phyloP scores from a whole-genome alignment of 1,140 invertebrate species.

The Drosophila erecta region DNA sequence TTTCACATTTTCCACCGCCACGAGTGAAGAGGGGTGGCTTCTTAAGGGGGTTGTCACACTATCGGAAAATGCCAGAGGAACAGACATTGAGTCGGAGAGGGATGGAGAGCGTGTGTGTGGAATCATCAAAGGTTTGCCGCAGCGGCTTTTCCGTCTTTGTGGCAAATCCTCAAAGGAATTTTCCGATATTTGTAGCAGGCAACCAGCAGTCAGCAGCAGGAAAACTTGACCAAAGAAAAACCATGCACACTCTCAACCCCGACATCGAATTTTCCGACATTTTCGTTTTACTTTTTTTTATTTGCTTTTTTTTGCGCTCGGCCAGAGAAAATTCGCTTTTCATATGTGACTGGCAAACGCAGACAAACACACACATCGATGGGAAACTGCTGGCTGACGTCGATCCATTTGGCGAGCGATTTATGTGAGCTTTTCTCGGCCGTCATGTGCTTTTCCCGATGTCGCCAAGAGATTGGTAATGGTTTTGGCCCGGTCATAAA shows the following conservation, averaged over 20 bases:
- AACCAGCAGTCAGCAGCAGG: conserved; percentile 64
- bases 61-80: conserved; percentile 60
- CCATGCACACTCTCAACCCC: conserved; percentile 55
- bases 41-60: conserved; percentile 72
- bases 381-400: conserved; percentile 69
- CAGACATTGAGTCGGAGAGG: conserved; percentile 15
- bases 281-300: conserved; percentile 47
- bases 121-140: conserved; percentile 83
- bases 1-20: conserved; percentile 72
- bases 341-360: conserved; percentile 57
- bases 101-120: conserved; percentile 52
- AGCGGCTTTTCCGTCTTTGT: conserved; percentile 79
- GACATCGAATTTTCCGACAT: conserved; percentile 73
- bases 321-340: conserved; percentile 79
- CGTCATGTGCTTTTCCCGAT: conserved; percentile 39
- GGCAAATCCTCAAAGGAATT: conserved; percentile 84
- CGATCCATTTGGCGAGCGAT: conserved; percentile 65
- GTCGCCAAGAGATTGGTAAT: conserved; percentile 7
- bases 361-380: conserved; percentile 55
- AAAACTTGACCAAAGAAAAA: conserved; percentile 78
- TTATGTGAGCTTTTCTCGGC: conserved; percentile 42
- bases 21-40: conserved; percentile 40
- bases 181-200: conserved; percentile 84
- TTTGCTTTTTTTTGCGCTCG: conserved; percentile 54
- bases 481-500: conserved; percentile 30